Evolutionary conservation across 2,113 vertebrate species (phyloP).

Genomic region (Albula glossodonta): DNA sequence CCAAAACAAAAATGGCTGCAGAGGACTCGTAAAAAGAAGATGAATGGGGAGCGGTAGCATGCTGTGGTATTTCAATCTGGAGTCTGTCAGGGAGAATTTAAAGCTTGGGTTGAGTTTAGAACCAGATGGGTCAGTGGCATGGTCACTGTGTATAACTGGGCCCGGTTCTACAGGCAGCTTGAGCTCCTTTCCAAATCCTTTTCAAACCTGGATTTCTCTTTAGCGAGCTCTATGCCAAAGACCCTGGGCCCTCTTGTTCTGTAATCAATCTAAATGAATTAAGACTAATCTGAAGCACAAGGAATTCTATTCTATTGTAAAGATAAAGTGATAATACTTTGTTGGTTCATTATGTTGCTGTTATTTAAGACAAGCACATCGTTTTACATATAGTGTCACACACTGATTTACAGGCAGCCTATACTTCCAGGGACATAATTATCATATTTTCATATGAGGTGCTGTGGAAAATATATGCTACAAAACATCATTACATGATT

Average conservation of each 20-base stretch:
- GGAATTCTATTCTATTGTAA: not conserved
- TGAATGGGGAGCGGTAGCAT: not conserved
- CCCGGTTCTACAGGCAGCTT: not conserved
- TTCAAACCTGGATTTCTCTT: not conserved
- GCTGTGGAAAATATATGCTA: too few species aligned
- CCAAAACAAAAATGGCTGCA: not conserved
- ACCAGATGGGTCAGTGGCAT: not conserved
- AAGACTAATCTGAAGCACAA: not conserved
- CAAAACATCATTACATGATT: too few species aligned
- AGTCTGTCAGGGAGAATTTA: not conserved
- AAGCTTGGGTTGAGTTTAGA: not conserved
- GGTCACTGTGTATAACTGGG: not conserved
- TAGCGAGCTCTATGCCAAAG: not conserved
- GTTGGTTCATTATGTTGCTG: not conserved
- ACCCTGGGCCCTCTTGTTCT: not conserved
- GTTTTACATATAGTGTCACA: not conserved
- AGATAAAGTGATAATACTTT: not conserved
- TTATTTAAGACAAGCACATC: not conserved
- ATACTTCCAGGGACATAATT: not conserved
- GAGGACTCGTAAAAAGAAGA: slow-evolving; percentile 11
- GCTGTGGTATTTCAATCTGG: not conserved
- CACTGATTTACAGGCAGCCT: too few species aligned
- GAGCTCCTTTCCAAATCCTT: not conserved
- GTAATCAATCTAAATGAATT: not conserved
- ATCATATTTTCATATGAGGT: not conserved